phyloP scores from a whole-genome alignment of 2,888 invertebrate species.

The Trachelus stipa region DNA sequence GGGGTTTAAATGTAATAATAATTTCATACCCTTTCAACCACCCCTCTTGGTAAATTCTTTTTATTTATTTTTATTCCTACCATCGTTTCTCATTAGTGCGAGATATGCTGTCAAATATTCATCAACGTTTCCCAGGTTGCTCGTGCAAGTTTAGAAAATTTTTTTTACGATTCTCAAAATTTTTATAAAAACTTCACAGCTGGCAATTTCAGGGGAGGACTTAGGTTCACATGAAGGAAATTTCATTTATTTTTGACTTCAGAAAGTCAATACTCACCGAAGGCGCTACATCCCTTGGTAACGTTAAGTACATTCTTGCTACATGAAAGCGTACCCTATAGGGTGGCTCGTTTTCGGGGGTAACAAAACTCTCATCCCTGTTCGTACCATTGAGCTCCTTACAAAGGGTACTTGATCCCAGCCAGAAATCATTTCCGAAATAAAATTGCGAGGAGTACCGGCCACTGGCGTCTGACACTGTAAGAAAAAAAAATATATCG shows the following conservation, averaged over 20 bases:
- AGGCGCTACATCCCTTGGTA: constrained; percentile 69
- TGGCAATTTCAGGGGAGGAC: too few species aligned
- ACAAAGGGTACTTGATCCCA: constrained; percentile 80
- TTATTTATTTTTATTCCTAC: not conserved
- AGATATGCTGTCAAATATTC: constrained; percentile 18
- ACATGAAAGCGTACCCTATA: constrained; percentile 74
- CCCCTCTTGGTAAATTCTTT: constrained; percentile 15
- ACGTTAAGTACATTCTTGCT: constrained; percentile 70
- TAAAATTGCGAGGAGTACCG: constrained; percentile 81
- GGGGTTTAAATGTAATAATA: not conserved
- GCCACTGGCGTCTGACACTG: constrained; percentile 85
- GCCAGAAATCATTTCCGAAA: constrained; percentile 86
- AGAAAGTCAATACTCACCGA: constrained; percentile 65
- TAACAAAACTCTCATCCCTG: constrained; percentile 62
- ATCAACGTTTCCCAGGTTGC: constrained; percentile 12
- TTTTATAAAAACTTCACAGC: not conserved
- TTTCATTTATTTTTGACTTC: constrained; percentile 23
- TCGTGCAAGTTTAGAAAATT: not conserved
- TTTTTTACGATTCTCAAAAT: not conserved
- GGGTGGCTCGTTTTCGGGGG: constrained; percentile 69
- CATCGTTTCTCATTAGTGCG: constrained; percentile 11
- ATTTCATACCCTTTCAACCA: not conserved
- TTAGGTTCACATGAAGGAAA: not conserved
- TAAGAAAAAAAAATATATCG: not conserved
- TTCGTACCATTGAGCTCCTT: constrained; percentile 73